Evolutionary conservation across 1,140 invertebrate species (phyloP).

Genomic region (Drosophila pruinosa): DNA sequence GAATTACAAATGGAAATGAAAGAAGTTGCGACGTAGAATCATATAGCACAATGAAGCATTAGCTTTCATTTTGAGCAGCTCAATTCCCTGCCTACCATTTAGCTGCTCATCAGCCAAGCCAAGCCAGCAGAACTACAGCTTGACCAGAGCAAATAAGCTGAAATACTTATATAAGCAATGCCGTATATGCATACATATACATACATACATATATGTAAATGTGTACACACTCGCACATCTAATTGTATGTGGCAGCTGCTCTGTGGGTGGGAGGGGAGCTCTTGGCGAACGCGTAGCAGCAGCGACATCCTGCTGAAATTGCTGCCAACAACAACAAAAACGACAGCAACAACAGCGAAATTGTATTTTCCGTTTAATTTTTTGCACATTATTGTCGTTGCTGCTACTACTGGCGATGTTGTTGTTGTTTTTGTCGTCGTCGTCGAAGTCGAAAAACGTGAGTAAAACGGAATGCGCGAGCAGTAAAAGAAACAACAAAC

Average conservation of each 20-base stretch:
- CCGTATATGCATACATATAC: constrained; percentile 26
- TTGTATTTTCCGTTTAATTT: constrained; percentile 75
- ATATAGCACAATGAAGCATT: constrained; percentile 8
- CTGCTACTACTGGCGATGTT: background rate
- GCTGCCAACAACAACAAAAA: constrained; percentile 23
- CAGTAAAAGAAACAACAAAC: constrained; percentile 55
- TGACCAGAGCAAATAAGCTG: background rate
- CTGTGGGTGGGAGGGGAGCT: constrained; percentile 1
- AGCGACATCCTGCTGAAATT: constrained; percentile 62
- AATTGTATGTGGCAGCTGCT: constrained; percentile 8
- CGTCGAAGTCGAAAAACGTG: constrained; percentile 55
- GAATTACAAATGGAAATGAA: constrained; percentile 21
- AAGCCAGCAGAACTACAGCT: background rate
- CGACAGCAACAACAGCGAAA: constrained; percentile 17
- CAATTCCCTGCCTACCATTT: background rate
- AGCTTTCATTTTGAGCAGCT: background rate
- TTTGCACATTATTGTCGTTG: constrained; percentile 72
- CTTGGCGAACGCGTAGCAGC: constrained; percentile 51
- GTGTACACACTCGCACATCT: constrained; percentile 8
- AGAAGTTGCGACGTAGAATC: background rate
- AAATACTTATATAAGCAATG: constrained; percentile 30
- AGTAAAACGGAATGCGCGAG: constrained; percentile 66
- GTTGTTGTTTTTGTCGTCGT: constrained; percentile 3
- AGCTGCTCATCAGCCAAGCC: background rate
- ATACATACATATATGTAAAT: constrained; percentile 7